Evolutionary conservation across 2,888 invertebrate genomes (phyloP), one percentile per base, ranked within the genome.

Genomic region (Synergus itoensis): DNA sequence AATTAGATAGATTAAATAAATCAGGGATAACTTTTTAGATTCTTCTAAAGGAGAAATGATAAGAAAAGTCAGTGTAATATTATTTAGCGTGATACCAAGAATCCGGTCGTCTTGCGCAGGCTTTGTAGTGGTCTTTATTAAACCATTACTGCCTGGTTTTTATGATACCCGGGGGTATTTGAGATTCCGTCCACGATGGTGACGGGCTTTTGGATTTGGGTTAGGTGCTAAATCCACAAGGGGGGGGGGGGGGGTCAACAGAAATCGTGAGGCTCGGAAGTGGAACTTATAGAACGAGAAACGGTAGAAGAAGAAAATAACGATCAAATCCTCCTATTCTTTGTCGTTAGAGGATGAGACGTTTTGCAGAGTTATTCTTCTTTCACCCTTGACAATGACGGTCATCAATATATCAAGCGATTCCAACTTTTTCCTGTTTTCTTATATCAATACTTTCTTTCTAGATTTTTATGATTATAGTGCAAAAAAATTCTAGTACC

Each of bases 221-320:
- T 73, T 73, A 28, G 48, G 69, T 73, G 69, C 69, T 48, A 73
- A 73, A 73, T 21, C 53, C 45, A 73, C 11, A 28, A 16, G n/a
- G 1, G 45, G 14, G 21, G 45, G 21, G 45, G 0, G 21, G 45
- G 65, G 48, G 48, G 69, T 73, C 69, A 73, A 73, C 53, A 53
- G 69, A 53, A 48, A 69, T 12, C 69, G 16, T 69, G 45, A 21
- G 48, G 48, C 69, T 73, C 28, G 69, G 48, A 73, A 73, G 69
- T 73, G 45, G n/a, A 73, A 53, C 28, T 73, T 73, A 73, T 73
- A 53, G 48, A 73, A 73, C 69, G 53, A n/a, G n/a, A 73, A 73
- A 73, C 48, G 36, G 69, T 11, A n/a, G 3, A 73, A 48, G 69
- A 73, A 73, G 53, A 73, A 73, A 73, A 73, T 73, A 73, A 73